These are phyloP conservation scores for Rotaria sp. DNA, from an alignment of 2,888 invertebrate species.

Conservation along the genomic window DNA sequence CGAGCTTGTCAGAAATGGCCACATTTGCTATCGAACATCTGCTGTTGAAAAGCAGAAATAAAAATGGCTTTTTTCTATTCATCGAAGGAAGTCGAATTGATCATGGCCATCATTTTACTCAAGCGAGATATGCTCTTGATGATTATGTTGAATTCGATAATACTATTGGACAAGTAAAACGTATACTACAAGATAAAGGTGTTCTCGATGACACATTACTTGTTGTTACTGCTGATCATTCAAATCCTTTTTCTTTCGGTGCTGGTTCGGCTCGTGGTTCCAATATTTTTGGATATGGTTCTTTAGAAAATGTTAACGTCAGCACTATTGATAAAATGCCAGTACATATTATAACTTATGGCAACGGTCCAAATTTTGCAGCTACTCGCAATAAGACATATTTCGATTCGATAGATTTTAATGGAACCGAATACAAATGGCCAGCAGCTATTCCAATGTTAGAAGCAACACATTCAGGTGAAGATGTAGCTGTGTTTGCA, in stretches of 20 bases:
- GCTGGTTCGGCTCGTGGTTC: constrained; percentile 31
- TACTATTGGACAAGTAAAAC: constrained; percentile 29
- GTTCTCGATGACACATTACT: constrained; percentile 22
- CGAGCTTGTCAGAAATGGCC: constrained; percentile 35
- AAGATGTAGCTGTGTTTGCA: constrained; percentile 79
- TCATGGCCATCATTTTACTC: constrained; percentile 37
- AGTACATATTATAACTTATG: constrained; percentile 32
- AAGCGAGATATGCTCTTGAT: constrained; percentile 30
- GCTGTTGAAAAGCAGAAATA: background rate
- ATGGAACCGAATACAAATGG: constrained; percentile 43
- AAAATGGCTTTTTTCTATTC: constrained; percentile 35
- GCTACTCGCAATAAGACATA: background rate
- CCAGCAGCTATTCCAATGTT: constrained; percentile 43
- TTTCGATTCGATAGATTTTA: background rate
- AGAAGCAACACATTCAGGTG: constrained; percentile 58
- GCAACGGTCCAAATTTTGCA: constrained; percentile 35
- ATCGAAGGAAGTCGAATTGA: constrained; percentile 39
- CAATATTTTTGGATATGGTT: constrained; percentile 33
- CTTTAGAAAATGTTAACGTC: background rate
- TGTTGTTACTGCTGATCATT: constrained; percentile 40
- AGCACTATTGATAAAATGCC: background rate
- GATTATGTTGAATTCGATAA: constrained; percentile 40
- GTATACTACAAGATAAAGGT: background rate
- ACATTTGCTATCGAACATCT: constrained; percentile 34
- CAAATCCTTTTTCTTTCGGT: constrained; percentile 39